Base-by-base conservation (phyloP, 2,113 vertebrate genomes). In the Paraplagusia blochii region DNA sequence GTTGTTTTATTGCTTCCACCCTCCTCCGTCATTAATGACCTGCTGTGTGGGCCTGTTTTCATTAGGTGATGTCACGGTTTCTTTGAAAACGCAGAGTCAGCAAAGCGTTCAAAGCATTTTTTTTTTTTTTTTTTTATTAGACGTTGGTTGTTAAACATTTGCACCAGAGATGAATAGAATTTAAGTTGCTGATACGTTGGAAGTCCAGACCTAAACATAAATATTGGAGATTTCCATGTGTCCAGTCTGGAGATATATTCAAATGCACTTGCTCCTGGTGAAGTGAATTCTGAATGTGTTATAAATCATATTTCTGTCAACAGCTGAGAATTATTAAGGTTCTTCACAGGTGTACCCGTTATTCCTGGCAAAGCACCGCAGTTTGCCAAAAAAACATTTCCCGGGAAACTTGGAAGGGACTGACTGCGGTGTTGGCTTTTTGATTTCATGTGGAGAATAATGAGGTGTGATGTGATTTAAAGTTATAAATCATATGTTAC, bases 1-100 rank as follows among this genome's bases (percentile, higher is more conserved):
- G 73, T 81, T 88, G 58, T 82, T 86, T 82, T 70, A 81, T 53
- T 53, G 49, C 60, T 81, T 71, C 74, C 55, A 59, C 66, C 42
- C 22, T 29, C 69, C 59, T 55, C 46, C 10, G 42, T 62, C 66
- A 39, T 77, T 83, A 81, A 82, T 63, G 58, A 56, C 56, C 44
- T 7, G 48, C 62, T 33, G 53, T 57, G 40, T 33, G 18, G 44
- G 43, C 19, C 66, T 43, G 7, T 12, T 46, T 57, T 70, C 51
- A 48, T 47, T 63, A 62, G 12, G 49, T 83, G 66, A 83, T 65
- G 67, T 77, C 72, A 77, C 62, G 36, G 73, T 76, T 79, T 68
- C 58, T 56, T 58, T 40, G 14, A 29, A 61, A 57, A 38, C 55
- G 47, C 13, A 40, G 12, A 40, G 38, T 62, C 45, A 17, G n/a